A percentile compares a stretch with the other conserved stretches of the same genome.
phyloP scores from a whole-genome alignment of 2,113 vertebrate species.

The Calyptomena viridis region DNA sequence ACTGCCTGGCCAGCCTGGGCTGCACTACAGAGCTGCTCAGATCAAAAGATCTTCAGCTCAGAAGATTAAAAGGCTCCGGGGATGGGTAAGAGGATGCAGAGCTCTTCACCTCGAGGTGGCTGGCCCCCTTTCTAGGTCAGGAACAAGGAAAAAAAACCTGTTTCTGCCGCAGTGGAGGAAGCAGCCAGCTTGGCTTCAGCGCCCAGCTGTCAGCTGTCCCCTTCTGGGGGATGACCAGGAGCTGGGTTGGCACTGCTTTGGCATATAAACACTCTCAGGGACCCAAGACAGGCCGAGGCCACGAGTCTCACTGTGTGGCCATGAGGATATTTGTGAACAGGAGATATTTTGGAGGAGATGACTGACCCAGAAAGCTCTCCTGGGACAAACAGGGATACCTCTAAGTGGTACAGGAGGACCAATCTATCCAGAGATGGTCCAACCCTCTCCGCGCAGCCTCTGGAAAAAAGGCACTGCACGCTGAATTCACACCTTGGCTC shows the following conservation, averaged over 20 bases:
- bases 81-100: constrained; percentile 30
- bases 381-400: background rate
- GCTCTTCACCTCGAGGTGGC: constrained; percentile 27
- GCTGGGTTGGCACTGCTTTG: background rate
- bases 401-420: accelerated
- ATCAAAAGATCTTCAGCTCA: constrained; percentile 54
- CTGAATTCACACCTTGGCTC: background rate
- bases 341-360: background rate
- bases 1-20: background rate
- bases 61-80: constrained; percentile 30
- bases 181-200: background rate
- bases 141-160: background rate
- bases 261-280: background rate
- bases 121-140: constrained; percentile 2
- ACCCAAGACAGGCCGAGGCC: background rate
- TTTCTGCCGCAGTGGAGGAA: background rate
- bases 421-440: background rate
- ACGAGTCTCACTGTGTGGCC: accelerated
- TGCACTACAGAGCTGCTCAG: background rate
- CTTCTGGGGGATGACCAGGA: background rate
- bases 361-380: accelerated
- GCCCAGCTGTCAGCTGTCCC: background rate
- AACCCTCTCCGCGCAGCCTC: background rate
- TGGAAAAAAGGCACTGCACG: accelerated
- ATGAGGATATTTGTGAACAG: background rate